phyloP scores from a whole-genome alignment of 2,797 vertebrate species.

The Tinamus major region DNA sequence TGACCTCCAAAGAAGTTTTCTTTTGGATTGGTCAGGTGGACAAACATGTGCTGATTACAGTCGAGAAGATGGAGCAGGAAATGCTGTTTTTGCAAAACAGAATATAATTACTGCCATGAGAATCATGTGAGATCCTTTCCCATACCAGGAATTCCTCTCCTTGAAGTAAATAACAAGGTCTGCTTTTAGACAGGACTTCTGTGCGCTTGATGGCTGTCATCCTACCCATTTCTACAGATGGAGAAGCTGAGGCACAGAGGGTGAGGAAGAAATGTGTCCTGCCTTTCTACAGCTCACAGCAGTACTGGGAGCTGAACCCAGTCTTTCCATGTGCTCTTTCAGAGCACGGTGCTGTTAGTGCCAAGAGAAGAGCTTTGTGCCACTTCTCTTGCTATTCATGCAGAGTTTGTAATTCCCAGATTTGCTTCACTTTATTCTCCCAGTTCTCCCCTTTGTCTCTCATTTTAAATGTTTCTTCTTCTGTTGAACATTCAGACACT shows the following conservation, averaged over 20 bases:
- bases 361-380: background rate
- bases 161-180: background rate
- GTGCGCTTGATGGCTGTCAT: background rate
- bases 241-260: background rate
- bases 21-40: background rate
- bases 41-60: background rate
- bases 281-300: background rate
- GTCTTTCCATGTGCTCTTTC: background rate
- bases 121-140: background rate
- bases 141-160: background rate
- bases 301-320: background rate
- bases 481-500: background rate
- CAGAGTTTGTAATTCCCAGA: background rate
- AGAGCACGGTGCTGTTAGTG: background rate
- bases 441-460: background rate
- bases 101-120: background rate
- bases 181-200: background rate
- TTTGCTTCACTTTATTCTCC: background rate
- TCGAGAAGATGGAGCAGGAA: background rate
- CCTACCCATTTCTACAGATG: background rate
- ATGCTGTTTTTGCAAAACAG: background rate
- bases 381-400: background rate
- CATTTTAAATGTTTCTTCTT: conserved; percentile 2
- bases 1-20: conserved; percentile 3
- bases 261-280: background rate